Evolutionary conservation across 1,140 invertebrate genomes (phyloP).

Genomic region (Drosophila novamexicana): DNA sequence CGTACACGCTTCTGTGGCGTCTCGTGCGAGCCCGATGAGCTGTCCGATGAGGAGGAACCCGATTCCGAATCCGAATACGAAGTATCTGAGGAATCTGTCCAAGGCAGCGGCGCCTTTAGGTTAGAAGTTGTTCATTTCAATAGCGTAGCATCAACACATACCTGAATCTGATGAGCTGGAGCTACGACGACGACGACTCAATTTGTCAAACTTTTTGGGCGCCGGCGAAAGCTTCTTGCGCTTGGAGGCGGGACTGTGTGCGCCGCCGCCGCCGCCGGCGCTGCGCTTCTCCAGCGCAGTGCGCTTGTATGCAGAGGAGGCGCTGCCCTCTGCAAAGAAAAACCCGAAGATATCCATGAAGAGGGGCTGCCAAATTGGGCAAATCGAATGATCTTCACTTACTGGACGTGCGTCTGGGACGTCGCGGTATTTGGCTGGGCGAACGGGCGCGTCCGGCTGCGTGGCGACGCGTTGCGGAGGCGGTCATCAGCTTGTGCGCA

Average conservation of each 20-base stretch:
- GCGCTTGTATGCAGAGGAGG: conserved; percentile 71
- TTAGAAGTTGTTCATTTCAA: neutral
- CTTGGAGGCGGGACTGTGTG: conserved; percentile 71
- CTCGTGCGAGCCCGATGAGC: conserved; percentile 83
- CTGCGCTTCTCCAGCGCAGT: conserved; percentile 57
- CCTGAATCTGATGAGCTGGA: conserved; percentile 85
- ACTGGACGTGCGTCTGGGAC: conserved; percentile 70
- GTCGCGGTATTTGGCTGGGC: conserved; percentile 67
- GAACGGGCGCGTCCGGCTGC: conserved; percentile 58
- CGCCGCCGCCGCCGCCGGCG: conserved; percentile 7
- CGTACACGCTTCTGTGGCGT: conserved; percentile 78
- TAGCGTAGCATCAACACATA: conserved; percentile 33
- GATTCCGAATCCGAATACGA: conserved; percentile 85
- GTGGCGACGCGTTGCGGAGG: conserved; percentile 54
- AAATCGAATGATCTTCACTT: conserved; percentile 26
- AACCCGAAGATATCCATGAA: neutral
- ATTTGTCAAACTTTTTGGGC: conserved; percentile 69
- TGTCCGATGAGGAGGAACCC: conserved; percentile 86
- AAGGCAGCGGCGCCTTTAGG: too few relatives aligned
- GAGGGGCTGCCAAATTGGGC: too few relatives aligned
- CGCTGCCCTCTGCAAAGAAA: conserved; percentile 47
- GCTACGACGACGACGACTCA: conserved; percentile 55
- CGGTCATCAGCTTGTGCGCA: conserved; percentile 62
- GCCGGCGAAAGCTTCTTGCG: conserved; percentile 66
- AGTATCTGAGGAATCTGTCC: conserved; percentile 85